phyloP scores from a whole-genome alignment of 2,797 vertebrate species.

The Neostethus bicornis region DNA sequence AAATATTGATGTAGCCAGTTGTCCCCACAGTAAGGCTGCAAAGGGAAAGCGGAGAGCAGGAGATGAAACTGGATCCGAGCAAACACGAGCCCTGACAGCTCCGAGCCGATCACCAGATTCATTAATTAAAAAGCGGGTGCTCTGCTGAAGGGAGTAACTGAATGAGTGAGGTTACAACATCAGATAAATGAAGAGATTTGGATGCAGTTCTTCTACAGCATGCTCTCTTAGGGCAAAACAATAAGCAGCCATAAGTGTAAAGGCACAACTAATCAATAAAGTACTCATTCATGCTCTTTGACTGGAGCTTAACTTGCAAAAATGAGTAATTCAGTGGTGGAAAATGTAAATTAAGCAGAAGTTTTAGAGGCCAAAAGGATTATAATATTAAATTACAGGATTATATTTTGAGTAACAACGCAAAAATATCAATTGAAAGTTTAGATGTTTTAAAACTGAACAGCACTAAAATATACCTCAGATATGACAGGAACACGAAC shows the following conservation, averaged over 20 bases:
- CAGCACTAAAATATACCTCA: no score
- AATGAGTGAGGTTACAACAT: constrained; percentile 10
- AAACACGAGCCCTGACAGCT: constrained; percentile 63
- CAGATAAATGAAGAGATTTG: constrained; percentile 9
- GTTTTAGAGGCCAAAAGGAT: no score
- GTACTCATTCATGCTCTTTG: neutral
- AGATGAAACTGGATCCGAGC: constrained; percentile 65
- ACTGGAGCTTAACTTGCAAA: neutral
- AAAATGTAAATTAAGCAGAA: no score
- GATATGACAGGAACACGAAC: no score
- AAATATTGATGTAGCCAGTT: constrained; percentile 70
- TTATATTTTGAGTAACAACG: no score
- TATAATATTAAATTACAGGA: no score
- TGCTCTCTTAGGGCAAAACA: neutral
- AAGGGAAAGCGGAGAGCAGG: constrained; percentile 55
- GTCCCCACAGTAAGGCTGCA: constrained; percentile 59
- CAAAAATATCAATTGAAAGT: no score
- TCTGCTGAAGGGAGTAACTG: constrained; percentile 26
- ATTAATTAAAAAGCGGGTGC: constrained; percentile 67
- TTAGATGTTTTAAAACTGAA: no score
- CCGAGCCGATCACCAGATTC: constrained; percentile 50
- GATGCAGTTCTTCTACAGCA: neutral
- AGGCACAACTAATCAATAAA: neutral
- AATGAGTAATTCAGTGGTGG: no score
- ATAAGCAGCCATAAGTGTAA: neutral